Conservation (phyloP, 2,797 vertebrate genomes). For the Macroramphosus scolopax region DNA sequence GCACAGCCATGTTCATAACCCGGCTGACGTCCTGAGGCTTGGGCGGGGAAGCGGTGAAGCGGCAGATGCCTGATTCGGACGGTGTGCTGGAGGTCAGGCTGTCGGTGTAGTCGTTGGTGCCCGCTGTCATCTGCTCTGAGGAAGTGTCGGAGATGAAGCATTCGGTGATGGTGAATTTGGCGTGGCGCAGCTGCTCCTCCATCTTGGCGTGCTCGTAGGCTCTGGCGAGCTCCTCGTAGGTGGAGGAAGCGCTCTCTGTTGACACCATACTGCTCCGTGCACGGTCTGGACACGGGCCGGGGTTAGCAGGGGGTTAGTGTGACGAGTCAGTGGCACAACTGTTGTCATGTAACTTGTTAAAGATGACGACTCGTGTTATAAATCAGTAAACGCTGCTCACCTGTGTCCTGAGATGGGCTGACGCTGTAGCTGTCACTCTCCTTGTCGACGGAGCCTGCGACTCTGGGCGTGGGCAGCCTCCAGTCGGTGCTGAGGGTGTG, state of each 20-base stretch:
- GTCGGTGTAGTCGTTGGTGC: conserved; percentile 98
- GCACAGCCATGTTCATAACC: conserved; percentile 95
- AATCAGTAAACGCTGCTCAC: conserved; percentile 41
- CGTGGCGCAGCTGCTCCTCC: conserved; percentile 97
- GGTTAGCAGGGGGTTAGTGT: conserved; percentile 49
- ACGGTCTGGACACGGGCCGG: conserved; percentile 78
- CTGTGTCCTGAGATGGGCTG: conserved; percentile 98
- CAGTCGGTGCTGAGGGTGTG: conserved; percentile 97
- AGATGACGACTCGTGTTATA: not conserved
- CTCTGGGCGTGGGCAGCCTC: conserved; percentile 93
- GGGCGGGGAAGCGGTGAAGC: conserved; percentile 96
- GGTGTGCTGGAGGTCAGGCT: conserved; percentile 99
- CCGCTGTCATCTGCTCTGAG: conserved; percentile 95
- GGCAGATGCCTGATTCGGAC: conserved; percentile 97
- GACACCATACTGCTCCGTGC: conserved; percentile 99
- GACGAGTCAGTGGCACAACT: conserved; percentile 29
- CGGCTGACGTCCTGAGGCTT: conserved; percentile 96
- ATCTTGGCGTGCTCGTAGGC: conserved; percentile 99
- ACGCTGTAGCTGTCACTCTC: conserved; percentile 99
- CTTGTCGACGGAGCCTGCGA: conserved; percentile 92
- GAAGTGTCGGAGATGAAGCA: conserved; percentile 99
- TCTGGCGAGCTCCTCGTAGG: conserved; percentile 95
- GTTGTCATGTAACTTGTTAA: conserved; percentile 11
- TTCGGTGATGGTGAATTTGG: conserved; percentile 98
- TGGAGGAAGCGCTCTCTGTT: conserved; percentile 97